These are phyloP conservation scores for Morbakka virulenta DNA, from an alignment of 30 jellyfish, hydroid and myxozoan genomes.

Conservation along the genomic window DNA sequence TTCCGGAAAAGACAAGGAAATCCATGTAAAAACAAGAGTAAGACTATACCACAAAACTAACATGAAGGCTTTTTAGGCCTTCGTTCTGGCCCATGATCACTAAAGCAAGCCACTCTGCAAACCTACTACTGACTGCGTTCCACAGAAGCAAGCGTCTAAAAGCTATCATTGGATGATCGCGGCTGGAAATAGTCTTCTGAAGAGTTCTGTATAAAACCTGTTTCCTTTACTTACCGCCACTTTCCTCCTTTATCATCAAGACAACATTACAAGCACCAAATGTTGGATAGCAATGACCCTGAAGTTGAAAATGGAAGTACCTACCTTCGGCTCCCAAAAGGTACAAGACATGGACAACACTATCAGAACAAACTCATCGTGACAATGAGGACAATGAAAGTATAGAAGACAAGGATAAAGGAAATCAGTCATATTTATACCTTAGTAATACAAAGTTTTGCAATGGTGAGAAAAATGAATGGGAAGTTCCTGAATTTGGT, in stretches of 20 bases:
- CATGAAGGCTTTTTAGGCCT: slow-evolving; percentile 24
- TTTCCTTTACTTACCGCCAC: slow-evolving; percentile 42
- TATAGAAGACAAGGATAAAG: slow-evolving; percentile 37
- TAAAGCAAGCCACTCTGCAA: slow-evolving; percentile 35
- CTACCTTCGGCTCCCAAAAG: slow-evolving; percentile 20
- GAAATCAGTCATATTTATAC: slow-evolving; percentile 15
- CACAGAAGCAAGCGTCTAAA: slow-evolving; percentile 24
- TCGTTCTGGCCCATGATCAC: slow-evolving; percentile 32
- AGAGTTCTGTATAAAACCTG: slow-evolving; percentile 13
- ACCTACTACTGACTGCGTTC: slow-evolving; percentile 48
- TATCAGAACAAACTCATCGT: slow-evolving; percentile 2
- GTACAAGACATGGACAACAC: slow-evolving; percentile 31
- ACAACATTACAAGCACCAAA: slow-evolving; percentile 11
- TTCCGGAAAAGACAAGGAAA: slow-evolving; percentile 29
- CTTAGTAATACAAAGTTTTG: slow-evolving; percentile 11
- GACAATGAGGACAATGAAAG: slow-evolving; percentile 11
- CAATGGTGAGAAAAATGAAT: slow-evolving; percentile 41
- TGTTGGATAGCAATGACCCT: slow-evolving; percentile 7
- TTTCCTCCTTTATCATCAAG: slow-evolving; percentile 52
- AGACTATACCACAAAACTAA: slow-evolving; percentile 24
- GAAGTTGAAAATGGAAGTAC: slow-evolving; percentile 30
- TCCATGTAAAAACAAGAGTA: slow-evolving; percentile 32
- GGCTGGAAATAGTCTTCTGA: slow-evolving; percentile 40
- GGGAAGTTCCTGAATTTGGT: slow-evolving; percentile 45
- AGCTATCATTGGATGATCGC: slow-evolving; percentile 13